Base-by-base conservation (phyloP, 2,888 invertebrate species). In the Agriopis aurantiaria region DNA sequence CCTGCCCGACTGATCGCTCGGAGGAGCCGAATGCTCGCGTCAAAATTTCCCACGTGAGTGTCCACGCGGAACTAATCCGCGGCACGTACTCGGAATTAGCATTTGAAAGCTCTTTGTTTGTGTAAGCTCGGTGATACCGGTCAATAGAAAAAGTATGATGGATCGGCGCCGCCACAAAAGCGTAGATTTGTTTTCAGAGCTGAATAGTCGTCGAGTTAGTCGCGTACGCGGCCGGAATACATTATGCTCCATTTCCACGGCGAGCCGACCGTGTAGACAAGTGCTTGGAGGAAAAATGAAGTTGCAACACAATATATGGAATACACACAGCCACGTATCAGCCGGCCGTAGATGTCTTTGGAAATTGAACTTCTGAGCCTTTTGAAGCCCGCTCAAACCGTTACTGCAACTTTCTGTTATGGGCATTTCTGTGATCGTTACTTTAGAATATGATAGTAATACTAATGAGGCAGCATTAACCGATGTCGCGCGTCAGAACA, bases 71-170 rank as follows among this genome's bases (percentile, higher is more conserved):
- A 93, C 92, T 89, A 91, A 93, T 91, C 89, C 88, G 77, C 75
- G 73, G 85, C 93, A 94, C 93, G 93, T 92, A 89, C 89, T 79
- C 75, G 75, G 86, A 84, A 93, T 94, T 93, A 92, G 88, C 92
- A 91, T 93, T 91, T 91, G 89, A 93, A 93, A 91, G 88, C 89
- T 87, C 83, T 88, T 91, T 92, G 92, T 94, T 93, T 93, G 91
- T 89, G 88, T 89, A 90, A 90, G 90, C 90, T 89, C 87, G 83
- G 79, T 86, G 87, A 89, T 88, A 86, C 82, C 86, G 87, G 88
- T 89, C 91, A 91, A 91, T 91, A 89, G 92, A 91, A 91, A 89
- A 92, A 91, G 83, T 88, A 89, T 93, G 93, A 93, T 91, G 92
- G 90, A 93, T 93, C 83, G 88, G 83, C 81, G 78, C 79, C 83